These are phyloP conservation scores for Struthidea cinerea DNA, from an alignment of 2,113 vertebrate species.

Conservation along the genomic window DNA sequence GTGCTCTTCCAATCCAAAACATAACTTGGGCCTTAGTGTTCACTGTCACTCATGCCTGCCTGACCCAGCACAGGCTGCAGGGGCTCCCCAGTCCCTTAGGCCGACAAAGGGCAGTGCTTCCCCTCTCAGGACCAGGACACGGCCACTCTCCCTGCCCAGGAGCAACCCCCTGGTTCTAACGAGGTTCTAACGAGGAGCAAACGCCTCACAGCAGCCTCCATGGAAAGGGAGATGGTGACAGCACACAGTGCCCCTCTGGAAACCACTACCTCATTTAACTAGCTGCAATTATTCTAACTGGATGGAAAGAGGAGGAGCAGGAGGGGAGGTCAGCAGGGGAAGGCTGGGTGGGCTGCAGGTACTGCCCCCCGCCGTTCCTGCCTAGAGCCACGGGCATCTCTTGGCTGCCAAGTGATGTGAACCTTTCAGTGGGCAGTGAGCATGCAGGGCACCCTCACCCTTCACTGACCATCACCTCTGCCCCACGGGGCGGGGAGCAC, in stretches of 20 bases:
- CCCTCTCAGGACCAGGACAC: background rate
- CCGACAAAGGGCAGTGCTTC: rapidly evolving
- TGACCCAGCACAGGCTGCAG: background rate
- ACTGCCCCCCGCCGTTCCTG: rapidly evolving
- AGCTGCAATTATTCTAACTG: background rate
- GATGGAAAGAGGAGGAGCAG: background rate
- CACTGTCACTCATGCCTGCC: rapidly evolving
- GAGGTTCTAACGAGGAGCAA: background rate
- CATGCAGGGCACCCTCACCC: rapidly evolving
- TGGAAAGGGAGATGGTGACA: background rate
- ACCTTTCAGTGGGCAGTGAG: background rate
- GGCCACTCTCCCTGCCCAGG: rapidly evolving
- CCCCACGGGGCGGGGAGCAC: background rate
- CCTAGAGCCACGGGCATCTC: background rate
- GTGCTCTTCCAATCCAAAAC: background rate
- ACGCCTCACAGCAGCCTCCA: background rate
- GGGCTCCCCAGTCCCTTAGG: background rate
- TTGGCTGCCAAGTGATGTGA: rapidly evolving
- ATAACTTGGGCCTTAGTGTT: background rate
- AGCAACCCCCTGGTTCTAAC: no score
- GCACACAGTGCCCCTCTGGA: background rate
- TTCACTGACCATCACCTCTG: rapidly evolving
- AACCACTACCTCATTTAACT: background rate
- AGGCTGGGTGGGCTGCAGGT: background rate
- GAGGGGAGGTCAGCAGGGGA: background rate